Evolutionary conservation across 92 coral and sea anemone species (phyloP).

Genomic region (Anthopleura xanthogrammica): DNA sequence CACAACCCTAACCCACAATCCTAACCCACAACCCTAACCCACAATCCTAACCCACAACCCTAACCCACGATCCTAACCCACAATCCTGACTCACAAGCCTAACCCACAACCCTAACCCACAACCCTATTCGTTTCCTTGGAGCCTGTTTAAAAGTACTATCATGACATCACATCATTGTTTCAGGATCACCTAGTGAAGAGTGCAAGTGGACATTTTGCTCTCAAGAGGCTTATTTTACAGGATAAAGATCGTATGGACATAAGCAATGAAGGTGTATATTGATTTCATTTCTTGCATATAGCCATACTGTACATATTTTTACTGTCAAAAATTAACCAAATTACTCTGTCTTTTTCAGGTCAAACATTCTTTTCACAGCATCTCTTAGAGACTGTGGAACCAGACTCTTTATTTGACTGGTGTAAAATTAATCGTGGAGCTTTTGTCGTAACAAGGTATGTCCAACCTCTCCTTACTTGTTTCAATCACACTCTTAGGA

Average conservation of each 20-base stretch:
- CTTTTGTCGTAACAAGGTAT: conserved; percentile 91
- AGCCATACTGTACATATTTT: not conserved
- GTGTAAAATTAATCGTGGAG: conserved; percentile 94
- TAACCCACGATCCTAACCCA: too few relatives aligned
- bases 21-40: not conserved
- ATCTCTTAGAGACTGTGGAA: conserved; percentile 62
- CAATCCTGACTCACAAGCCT: too few relatives aligned
- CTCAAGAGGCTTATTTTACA: conserved; percentile 79
- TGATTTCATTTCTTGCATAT: not conserved
- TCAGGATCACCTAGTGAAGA: conserved; percentile 87
- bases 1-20: too few relatives aligned
- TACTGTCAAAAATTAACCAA: not conserved
- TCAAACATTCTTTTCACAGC: conserved; percentile 61
- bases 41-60: not conserved
- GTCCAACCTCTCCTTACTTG: not conserved
- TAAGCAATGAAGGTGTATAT: conserved; percentile 54
- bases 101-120: not conserved
- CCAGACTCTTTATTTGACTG: conserved; percentile 70
- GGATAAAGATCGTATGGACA: conserved; percentile 71
- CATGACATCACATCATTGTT: not conserved
- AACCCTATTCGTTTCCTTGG: not conserved
- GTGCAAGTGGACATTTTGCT: conserved; percentile 96
- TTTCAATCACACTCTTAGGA: too few relatives aligned
- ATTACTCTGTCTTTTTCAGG: not conserved
- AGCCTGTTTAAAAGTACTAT: not conserved